Conservation (phyloP, 1,140 invertebrate species). For the Doryteuthis pealeii region DNA sequence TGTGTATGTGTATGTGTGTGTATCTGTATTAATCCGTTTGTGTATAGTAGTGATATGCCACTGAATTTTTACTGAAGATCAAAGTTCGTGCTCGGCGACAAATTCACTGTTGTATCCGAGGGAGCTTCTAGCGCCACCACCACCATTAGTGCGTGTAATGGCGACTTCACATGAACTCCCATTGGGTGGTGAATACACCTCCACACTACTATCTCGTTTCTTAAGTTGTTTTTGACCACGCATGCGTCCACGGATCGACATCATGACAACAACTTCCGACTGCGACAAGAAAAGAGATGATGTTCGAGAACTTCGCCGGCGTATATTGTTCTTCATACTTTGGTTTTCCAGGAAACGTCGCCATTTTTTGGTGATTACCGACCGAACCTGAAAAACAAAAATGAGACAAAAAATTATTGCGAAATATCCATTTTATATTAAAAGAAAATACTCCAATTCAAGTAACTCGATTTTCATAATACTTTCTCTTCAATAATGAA, state of each 20-base stretch:
- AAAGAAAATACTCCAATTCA: no score
- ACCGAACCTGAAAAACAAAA: conserved; percentile 36
- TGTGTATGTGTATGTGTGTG: no score
- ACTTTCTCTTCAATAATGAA: no score
- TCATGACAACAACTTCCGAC: conserved; percentile 41
- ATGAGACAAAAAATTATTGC: not conserved
- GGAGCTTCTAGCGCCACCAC: no score
- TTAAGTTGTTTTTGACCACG: conserved; percentile 14
- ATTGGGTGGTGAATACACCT: not conserved
- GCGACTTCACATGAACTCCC: not conserved
- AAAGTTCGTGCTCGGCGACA: no score
- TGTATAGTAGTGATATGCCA: no score
- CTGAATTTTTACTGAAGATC: no score
- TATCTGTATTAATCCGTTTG: no score
- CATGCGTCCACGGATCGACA: conserved; percentile 34
- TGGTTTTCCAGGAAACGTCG: conserved; percentile 40
- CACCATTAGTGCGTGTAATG: no score
- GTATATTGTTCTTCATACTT: conserved; percentile 28
- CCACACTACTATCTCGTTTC: not conserved
- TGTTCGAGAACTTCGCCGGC: conserved; percentile 41
- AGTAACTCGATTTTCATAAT: no score
- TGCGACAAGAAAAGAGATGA: conserved; percentile 43
- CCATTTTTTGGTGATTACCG: conserved; percentile 50
- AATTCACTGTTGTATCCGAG: no score
- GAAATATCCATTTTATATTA: not conserved